Evolutionary conservation across 2,888 invertebrate species (phyloP), one percentile per base, ranked within the genome.

Genomic region (Pemphredon lugubris): DNA sequence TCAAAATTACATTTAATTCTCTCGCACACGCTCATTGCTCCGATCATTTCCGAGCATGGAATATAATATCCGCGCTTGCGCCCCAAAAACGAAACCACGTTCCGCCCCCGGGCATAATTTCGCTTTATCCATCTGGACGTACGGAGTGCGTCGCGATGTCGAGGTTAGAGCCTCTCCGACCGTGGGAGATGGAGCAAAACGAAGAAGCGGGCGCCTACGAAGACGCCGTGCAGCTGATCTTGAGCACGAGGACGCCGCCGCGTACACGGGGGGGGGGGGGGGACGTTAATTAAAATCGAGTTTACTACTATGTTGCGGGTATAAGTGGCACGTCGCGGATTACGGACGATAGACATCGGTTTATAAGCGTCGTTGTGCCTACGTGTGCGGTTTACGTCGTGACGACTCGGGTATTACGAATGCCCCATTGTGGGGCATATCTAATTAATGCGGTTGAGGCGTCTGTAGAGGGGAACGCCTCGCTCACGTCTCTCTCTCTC

Each of bases 251-350:
- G 39, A 32, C 23, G 34, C 18, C 13, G 47, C n/a, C 16, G 16
- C 30, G 7, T n/a, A n/a, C n/a, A n/a, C n/a, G n/a, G n/a, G n/a
- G n/a, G n/a, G n/a, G n/a, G 48, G 45, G 40, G 2, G 23, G 34
- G 47, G 60, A 64, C 50, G 68, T 79, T 61, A 75, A 79, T 78
- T 75, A 79, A 78, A 78, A 72, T 69, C 61, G 44, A 59, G 57
- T 63, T 74, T 58, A 58, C 58, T 44, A 60, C 42, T 54, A 50
- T 20, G 61, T 39, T 64, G 66, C 18, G 48, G 21, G 53, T 50
- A 50, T 60, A 66, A 75, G 61, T 67, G 65, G 65, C 53, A 54
- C 61, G 57, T 58, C 65, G 34, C 45, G 21, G 30, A 75, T 75
- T 63, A 58, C 61, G 21, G 44, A 47, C 44, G 65, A 72, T 59